These are phyloP conservation scores for Sylvicapra grimmia DNA, from an alignment of 2,113 vertebrate genomes.

Conservation along the genomic window DNA sequence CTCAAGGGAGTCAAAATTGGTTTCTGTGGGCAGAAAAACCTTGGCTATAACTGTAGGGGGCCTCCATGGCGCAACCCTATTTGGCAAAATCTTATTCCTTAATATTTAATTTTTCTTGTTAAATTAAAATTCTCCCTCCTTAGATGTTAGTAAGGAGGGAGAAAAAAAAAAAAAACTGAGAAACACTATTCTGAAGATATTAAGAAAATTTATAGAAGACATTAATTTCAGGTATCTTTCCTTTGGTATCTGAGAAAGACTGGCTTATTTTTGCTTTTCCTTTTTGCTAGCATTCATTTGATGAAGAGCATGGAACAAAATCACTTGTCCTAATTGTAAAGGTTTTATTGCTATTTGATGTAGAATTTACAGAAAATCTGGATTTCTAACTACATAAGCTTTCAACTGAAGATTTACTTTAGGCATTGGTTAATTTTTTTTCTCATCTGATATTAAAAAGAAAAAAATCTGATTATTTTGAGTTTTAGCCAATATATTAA, in stretches of 20 bases:
- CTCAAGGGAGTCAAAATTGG: background rate
- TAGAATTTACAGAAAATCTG: background rate
- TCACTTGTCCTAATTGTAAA: background rate
- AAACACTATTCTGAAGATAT: background rate
- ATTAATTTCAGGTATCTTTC: background rate
- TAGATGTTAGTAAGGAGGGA: background rate
- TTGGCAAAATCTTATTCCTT: background rate
- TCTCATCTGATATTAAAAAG: background rate
- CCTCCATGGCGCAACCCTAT: background rate
- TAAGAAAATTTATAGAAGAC: background rate
- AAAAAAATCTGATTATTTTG: background rate
- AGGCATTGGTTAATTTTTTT: background rate
- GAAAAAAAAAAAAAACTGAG: background rate
- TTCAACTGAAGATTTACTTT: background rate
- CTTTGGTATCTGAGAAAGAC: background rate
- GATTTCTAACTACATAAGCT: background rate
- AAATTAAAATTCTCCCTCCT: background rate
- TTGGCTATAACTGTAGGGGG: background rate
- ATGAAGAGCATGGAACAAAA: background rate
- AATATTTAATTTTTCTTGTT: background rate
- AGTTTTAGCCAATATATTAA: conserved; percentile 15
- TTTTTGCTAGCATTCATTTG: background rate
- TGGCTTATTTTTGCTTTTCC: background rate
- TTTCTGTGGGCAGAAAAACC: background rate
- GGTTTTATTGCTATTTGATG: background rate